These are phyloP conservation scores for Halisarca cf. caerulea DNA, from an alignment of 37 sponge, comb jelly and placozoan genomes.

Conservation along the genomic window DNA sequence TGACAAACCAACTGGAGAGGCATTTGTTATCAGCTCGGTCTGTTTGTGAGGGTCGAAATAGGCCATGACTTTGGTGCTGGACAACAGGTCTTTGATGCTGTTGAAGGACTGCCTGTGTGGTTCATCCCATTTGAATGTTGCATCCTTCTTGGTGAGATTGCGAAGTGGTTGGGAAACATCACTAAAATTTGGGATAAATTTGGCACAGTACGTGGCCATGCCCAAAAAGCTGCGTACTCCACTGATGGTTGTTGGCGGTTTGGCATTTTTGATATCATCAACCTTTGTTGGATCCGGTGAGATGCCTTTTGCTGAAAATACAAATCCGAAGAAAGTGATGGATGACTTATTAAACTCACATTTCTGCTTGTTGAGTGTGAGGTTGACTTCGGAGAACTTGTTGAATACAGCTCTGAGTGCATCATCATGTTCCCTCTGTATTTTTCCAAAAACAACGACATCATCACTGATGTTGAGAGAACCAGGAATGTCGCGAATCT, in stretches of 20 bases:
- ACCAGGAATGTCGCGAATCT: no score
- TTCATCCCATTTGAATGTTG: no score
- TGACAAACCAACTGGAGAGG: no score
- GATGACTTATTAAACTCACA: slow-evolving; percentile 21
- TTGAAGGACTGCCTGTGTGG: no score
- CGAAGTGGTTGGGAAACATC: slow-evolving; percentile 29
- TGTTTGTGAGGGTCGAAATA: no score
- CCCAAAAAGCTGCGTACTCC: slow-evolving; percentile 32
- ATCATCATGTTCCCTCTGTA: slow-evolving; percentile 25
- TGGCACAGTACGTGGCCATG: slow-evolving; percentile 29
- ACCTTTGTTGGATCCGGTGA: slow-evolving; percentile 29
- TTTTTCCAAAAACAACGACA: slow-evolving; percentile 32
- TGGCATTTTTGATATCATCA: background rate
- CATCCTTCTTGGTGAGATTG: no score
- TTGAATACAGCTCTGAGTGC: background rate
- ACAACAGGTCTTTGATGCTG: no score
- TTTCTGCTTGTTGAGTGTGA: slow-evolving; percentile 41
- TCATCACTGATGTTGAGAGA: no score
- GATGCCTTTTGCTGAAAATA: slow-evolving; percentile 26
- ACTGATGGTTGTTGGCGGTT: background rate
- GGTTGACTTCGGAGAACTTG: background rate
- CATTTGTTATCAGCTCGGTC: no score
- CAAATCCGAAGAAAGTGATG: slow-evolving; percentile 31
- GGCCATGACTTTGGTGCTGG: no score
- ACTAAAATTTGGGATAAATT: slow-evolving; percentile 18